Conservation (phyloP, 2,888 invertebrate species). For the Meiosimyza decipiens region DNA sequence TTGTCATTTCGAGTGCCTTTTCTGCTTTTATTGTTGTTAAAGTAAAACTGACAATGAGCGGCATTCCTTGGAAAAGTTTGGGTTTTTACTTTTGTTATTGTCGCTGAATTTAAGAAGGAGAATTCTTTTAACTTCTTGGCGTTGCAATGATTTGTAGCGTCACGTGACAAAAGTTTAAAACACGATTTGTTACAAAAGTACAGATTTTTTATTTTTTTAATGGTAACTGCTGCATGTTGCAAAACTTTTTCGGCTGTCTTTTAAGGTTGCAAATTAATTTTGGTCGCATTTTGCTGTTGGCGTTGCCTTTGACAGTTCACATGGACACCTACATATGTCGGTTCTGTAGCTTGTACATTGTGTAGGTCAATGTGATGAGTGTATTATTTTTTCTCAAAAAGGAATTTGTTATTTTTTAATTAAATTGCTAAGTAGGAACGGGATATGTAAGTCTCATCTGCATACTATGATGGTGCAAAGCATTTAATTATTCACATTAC, state of each 20-base stretch:
- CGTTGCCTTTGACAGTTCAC: conserved; percentile 6
- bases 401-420: no score
- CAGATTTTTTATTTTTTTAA: not conserved
- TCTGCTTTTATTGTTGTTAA: conserved; percentile 24
- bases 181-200: conserved; percentile 57
- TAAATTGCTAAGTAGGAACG: no score
- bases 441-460: no score
- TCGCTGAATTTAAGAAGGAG: conserved; percentile 8
- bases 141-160: conserved; percentile 64
- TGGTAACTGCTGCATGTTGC: no score
- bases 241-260: no score
- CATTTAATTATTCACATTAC: no score
- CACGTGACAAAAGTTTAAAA: conserved; percentile 66
- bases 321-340: not conserved
- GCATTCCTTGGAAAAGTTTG: conserved; percentile 32
- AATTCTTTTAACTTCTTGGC: conserved; percentile 15
- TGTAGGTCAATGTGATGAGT: no score
- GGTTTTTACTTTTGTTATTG: conserved; percentile 33
- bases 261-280: not conserved
- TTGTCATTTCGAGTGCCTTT: conserved; percentile 19
- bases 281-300: conserved; percentile 16
- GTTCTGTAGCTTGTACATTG: no score
- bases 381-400: no score
- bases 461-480: no score
- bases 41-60: conserved; percentile 43